Base-by-base conservation (phyloP, 2,888 invertebrate species). In the Emmelina monodactyla region DNA sequence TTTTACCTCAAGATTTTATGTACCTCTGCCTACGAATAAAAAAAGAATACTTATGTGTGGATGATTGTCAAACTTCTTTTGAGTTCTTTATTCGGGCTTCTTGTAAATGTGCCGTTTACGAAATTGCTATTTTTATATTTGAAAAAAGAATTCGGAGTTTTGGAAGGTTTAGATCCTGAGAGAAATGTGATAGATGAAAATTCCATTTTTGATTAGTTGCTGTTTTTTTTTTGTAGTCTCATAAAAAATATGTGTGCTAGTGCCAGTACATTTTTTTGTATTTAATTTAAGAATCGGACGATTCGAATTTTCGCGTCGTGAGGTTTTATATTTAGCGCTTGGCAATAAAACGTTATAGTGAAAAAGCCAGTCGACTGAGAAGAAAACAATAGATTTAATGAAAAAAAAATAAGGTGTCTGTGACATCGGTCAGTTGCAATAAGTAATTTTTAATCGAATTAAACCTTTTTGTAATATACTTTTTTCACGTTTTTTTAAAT, bases 151-250 rank as follows among this genome's bases (percentile, higher is more conserved):
- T 19, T 38, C 37, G 9, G 9, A 7, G 9, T 25, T 3, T n/a
- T n/a, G 11, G 11, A 25, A 25, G 4, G 43, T 38, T 37, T 46
- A 42, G 42, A 46, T 44, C 37, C 36, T 44, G 44, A 44, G 48
- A 53, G 53, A 53, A 54, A 61, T 76, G 75, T 76, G 75, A 75
- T 76, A 72, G 48, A 62, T n/a, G 59, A 56, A 47, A 50, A 71
- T 75, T 72, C 75, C 72, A 72, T 75, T 72, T 72, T 72, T 53
- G 49, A 50, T 63, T 71, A 67, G 69, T 58, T 48, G 43, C 53
- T n/a, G 51, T 60, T 59, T 55, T 51, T 55, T 39, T 48, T 37
- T 42, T 45, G 41, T 43, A 16, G 37, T 41, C 35, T 31, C 30
- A 34, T 45, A 29, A 13, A 29, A 12, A 14, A 43, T 43, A 35